Evolutionary conservation across 2,113 vertebrate species (phyloP), one percentile per base, ranked within the genome.

Genomic region (Chaetura pelagica): DNA sequence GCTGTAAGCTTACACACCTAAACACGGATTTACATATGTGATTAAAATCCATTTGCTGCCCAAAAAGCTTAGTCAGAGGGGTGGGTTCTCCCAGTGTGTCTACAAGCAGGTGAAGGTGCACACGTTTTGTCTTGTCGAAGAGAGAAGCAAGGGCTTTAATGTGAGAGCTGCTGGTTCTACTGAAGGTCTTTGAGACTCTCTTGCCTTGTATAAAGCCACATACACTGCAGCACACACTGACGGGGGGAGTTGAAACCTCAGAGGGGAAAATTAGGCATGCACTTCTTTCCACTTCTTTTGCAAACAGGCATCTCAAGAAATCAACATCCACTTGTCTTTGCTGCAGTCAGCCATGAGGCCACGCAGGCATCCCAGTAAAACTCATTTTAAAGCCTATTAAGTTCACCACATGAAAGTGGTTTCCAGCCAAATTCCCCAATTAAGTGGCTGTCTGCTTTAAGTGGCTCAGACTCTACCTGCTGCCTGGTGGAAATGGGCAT

Each of bases 381-480:
- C 42, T 74, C 51, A 7, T 84, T 95, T 96, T 57, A 93, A 88
- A 93, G 87, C 73, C 80, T 96, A 44, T 93, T 89, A 90, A 96
- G 7, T 82, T 93, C 76, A 30, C 94, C 96, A 93, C 96, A 95
- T 95, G 40, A 95, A 96, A 92, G 94, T 4, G 69, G 46, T 74
- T 97, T 54, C 61, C 90, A 93, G 83, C 21, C 93, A 90, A 44
- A 34, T 79, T 88, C 87, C 82, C 91, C 89, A 54, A 9, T 94
- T 76, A 94, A 95, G 73, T 49, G 83, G 73, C 76, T 62, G 88
- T 80, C 82, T 1, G 6, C 75, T 24, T 75, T 26, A 13, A 86
- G 82, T 26, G 82, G 34, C 73, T 87, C 68, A 38, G 5, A 6
- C 63, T 44, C 74, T 72, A 44, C 93, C 90, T 93, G 80, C 44